Conservation (phyloP, 2,797 vertebrate genomes). For the Pempheris klunzingeri region DNA sequence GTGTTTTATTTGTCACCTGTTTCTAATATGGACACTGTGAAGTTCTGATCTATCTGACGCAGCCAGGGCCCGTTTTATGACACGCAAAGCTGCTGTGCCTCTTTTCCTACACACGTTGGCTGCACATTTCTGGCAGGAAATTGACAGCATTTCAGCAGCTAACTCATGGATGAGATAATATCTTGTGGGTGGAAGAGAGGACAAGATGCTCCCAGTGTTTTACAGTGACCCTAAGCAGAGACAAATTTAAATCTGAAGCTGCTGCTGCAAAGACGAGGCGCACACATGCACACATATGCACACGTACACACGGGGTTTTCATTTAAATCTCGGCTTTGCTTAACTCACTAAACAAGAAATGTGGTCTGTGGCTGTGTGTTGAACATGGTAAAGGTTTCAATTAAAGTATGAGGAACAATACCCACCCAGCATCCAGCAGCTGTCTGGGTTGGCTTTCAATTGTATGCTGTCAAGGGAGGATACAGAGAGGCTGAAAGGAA, state of each 20-base stretch:
- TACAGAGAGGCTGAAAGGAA: slow-evolving; percentile 35
- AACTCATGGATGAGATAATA: slow-evolving; percentile 86
- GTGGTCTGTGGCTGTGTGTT: slow-evolving; percentile 83
- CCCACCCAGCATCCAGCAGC: slow-evolving; percentile 70
- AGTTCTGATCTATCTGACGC: slow-evolving; percentile 74
- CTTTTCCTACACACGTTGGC: slow-evolving; percentile 80
- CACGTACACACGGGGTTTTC: slow-evolving; percentile 78
- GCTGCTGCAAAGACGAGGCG: slow-evolving; percentile 59
- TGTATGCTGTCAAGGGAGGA: slow-evolving; percentile 40
- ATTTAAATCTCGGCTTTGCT: slow-evolving; percentile 83
- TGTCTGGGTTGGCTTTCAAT: slow-evolving; percentile 64
- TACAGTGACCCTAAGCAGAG: slow-evolving; percentile 80
- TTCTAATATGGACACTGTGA: slow-evolving; percentile 84
- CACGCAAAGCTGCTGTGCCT: slow-evolving; percentile 77
- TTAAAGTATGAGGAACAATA: slow-evolving; percentile 81
- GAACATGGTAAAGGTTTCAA: slow-evolving; percentile 84
- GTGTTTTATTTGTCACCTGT: slow-evolving; percentile 86
- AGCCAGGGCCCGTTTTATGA: slow-evolving; percentile 76
- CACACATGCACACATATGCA: slow-evolving; percentile 51
- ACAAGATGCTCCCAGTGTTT: slow-evolving; percentile 84
- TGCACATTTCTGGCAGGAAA: slow-evolving; percentile 86
- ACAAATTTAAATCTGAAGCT: slow-evolving; percentile 77
- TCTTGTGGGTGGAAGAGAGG: slow-evolving; percentile 84
- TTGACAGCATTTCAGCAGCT: slow-evolving; percentile 83
- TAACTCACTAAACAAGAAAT: slow-evolving; percentile 84